Percentiles rank a stretch among this genome's conserved stretches.
Evolutionary conservation across 92 coral and sea anemone genomes (phyloP).

Genomic region (Siderastrea radians): DNA sequence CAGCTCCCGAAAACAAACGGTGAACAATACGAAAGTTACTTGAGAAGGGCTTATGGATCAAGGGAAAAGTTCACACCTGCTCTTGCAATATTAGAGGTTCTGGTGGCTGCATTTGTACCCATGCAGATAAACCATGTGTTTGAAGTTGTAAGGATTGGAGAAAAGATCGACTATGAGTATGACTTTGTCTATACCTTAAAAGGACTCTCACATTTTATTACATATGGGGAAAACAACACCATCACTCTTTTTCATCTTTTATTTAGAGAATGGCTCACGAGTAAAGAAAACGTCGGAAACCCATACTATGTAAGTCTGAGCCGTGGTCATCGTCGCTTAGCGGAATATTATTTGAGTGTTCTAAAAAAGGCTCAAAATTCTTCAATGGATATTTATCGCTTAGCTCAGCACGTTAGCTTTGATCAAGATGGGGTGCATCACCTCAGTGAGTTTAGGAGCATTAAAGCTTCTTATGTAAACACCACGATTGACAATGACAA

Average conservation of each 20-base stretch:
- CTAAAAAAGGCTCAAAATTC: slow-evolving; percentile 30
- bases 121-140: slow-evolving; percentile 35
- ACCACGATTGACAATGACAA: slow-evolving; percentile 10
- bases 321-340: slow-evolving; percentile 55
- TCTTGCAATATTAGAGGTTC: not conserved
- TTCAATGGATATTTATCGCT: slow-evolving; percentile 31
- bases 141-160: slow-evolving; percentile 25
- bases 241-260: slow-evolving; percentile 62
- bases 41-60: slow-evolving; percentile 61
- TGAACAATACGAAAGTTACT: not conserved
- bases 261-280: slow-evolving; percentile 75
- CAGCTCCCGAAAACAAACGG: slow-evolving; percentile 63
- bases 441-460: slow-evolving; percentile 15
- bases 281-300: slow-evolving; percentile 9
- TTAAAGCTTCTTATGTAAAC: slow-evolving; percentile 25
- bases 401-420: slow-evolving; percentile 58
- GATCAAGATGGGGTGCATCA: slow-evolving; percentile 21
- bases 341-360: slow-evolving; percentile 32
- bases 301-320: slow-evolving; percentile 40
- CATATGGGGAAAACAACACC: slow-evolving; percentile 14
- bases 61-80: not conserved
- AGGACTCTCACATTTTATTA: too few species aligned
- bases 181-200: too few species aligned
- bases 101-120: slow-evolving; percentile 69
- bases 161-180: slow-evolving; percentile 43